phyloP scores from a whole-genome alignment of 1,140 invertebrate species.

The Pseudomyrmex pallidus region DNA sequence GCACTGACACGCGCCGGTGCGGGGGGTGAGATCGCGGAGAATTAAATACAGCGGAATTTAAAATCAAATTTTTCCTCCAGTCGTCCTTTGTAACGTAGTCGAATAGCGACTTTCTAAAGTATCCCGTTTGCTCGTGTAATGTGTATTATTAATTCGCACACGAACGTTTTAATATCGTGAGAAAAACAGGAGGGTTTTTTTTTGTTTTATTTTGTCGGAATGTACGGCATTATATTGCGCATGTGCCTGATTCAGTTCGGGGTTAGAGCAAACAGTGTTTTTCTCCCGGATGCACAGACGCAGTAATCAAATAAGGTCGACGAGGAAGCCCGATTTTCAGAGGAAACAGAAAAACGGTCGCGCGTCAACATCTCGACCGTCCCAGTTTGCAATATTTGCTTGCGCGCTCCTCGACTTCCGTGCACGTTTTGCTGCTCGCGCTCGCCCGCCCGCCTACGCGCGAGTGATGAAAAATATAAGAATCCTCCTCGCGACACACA shows the following conservation, averaged over 20 bases:
- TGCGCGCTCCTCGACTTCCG: slow-evolving; percentile 16
- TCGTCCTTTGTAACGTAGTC: too few species aligned
- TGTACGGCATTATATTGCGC: slow-evolving; percentile 17
- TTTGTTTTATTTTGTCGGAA: slow-evolving; percentile 19
- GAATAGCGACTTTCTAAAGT: background rate
- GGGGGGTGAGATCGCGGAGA: background rate
- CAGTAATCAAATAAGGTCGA: slow-evolving; percentile 52
- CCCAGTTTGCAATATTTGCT: slow-evolving; percentile 39
- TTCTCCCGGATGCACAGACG: slow-evolving; percentile 15
- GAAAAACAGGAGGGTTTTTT: background rate
- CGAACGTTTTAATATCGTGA: background rate
- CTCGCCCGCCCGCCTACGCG: background rate
- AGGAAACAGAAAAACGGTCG: slow-evolving; percentile 28
- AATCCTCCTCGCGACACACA: slow-evolving; percentile 11
- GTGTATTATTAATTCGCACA: background rate
- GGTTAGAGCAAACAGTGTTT: slow-evolving; percentile 21
- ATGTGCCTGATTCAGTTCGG: slow-evolving; percentile 17
- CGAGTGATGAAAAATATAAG: slow-evolving; percentile 18
- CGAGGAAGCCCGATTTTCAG: slow-evolving; percentile 34
- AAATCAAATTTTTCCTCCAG: background rate
- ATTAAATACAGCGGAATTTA: background rate
- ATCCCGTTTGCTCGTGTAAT: background rate
- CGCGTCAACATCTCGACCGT: slow-evolving; percentile 51
- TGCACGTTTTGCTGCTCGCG: background rate
- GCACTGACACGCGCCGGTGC: background rate